Evolutionary conservation across 2,888 invertebrate genomes (phyloP), one percentile per base, ranked within the genome.

Genomic region (Agrotis segetum): DNA sequence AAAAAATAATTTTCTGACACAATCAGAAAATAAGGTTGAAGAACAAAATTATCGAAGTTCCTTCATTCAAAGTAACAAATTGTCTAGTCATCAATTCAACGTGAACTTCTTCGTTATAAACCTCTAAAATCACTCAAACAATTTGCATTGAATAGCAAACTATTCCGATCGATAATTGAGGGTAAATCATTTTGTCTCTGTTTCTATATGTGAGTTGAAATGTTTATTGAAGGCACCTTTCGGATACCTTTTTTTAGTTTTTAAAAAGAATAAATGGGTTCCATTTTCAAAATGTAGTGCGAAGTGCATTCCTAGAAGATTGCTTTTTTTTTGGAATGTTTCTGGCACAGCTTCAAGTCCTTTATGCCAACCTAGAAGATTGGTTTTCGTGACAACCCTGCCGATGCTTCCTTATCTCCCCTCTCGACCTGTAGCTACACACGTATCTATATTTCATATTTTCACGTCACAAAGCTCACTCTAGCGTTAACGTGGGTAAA

Each of bases 401-500:
- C 11, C 7, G 24, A 17, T 49, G 19, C n/a, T 81, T 61, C 59
- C 50, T 58, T 67, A 61, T 29, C 44, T 17, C 55, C 52, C n/a
- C 56, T 47, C n/a, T 46, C 46, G 17, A 56, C 24, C 24, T 29
- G 34, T 44, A 67, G 46, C 62, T 52, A 70, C 16, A 24, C 44
- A 55, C 24, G 63, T 50, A 59, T 19, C n/a, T 34, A 40, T 77
- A 80, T 83, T 84, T 74, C 67, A 70, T 86, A 75, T 81, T 84
- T 84, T 75, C 65, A 68, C 85, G 84, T 79, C 83, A 85, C 76
- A 82, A 83, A 83, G 83, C 79, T 80, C 77, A 81, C 78, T 85
- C 71, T 74, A 74, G 77, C 77, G 74, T 78, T 53, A 82, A 85
- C 71, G 29, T 56, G 24, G 61, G 64, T 24, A 65, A 67, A 70